Evolutionary conservation across 2,888 invertebrate genomes (phyloP).

Genomic region (Vesta saturnalis): DNA sequence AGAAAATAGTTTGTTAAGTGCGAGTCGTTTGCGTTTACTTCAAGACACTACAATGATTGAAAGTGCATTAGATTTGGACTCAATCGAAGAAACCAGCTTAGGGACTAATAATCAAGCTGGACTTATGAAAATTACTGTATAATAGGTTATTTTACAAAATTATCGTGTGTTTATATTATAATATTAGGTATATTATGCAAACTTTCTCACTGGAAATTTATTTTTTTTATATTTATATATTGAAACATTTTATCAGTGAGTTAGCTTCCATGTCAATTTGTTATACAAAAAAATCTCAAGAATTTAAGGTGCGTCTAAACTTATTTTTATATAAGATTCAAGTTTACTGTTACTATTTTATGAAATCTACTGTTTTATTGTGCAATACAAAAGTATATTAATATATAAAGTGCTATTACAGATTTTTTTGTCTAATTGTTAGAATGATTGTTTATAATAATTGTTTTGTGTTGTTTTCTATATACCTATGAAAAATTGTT

Average conservation of each 20-base stretch:
- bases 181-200: slow-evolving; percentile 7
- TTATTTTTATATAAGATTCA: slow-evolving; percentile 37
- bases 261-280: slow-evolving; percentile 23
- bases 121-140: slow-evolving; percentile 66
- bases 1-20: slow-evolving; percentile 68
- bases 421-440: slow-evolving; percentile 23
- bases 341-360: slow-evolving; percentile 28
- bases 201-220: slow-evolving; percentile 19
- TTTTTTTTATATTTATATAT: slow-evolving; percentile 15
- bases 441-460: slow-evolving; percentile 18
- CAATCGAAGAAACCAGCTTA: slow-evolving; percentile 79
- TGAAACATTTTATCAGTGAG: slow-evolving; percentile 11
- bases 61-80: slow-evolving; percentile 88
- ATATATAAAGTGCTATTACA: slow-evolving; percentile 25
- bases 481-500: slow-evolving; percentile 14
- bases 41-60: slow-evolving; percentile 93
- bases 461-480: slow-evolving; percentile 14
- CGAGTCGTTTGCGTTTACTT: slow-evolving; percentile 79
- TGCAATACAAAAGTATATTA: slow-evolving; percentile 28
- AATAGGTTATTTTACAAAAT: slow-evolving; percentile 13
- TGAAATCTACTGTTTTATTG: slow-evolving; percentile 27
- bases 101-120: slow-evolving; percentile 75
- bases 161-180: slow-evolving; percentile 12
- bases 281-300: slow-evolving; percentile 18
- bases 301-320: slow-evolving; percentile 23